These are phyloP conservation scores for Hypotaenidia philippensis DNA, from an alignment of 2,797 vertebrate species.

Conservation along the genomic window DNA sequence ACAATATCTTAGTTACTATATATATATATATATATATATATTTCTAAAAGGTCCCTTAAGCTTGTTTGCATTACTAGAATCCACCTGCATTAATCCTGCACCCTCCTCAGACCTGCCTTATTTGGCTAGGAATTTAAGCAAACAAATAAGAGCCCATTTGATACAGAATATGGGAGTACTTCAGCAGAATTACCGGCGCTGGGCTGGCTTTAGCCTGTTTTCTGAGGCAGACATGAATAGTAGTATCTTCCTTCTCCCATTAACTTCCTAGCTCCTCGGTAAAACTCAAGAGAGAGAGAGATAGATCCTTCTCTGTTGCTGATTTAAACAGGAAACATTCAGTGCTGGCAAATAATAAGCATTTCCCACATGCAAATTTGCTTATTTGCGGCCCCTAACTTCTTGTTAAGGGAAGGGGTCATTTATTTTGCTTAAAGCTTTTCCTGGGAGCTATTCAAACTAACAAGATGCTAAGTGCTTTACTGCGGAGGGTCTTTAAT, in stretches of 20 bases:
- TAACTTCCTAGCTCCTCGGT: not conserved
- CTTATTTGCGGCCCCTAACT: constrained; percentile 13
- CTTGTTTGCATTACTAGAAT: not conserved
- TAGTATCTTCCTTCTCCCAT: not conserved
- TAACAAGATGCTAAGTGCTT: constrained; percentile 46
- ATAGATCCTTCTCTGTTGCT: not conserved
- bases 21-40: too few relatives aligned
- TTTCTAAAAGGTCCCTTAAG: not conserved
- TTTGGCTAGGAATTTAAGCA: not conserved
- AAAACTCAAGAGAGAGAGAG: not conserved
- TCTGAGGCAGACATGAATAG: not conserved
- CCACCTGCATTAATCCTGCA: not conserved
- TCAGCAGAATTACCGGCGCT: not conserved
- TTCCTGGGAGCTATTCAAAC: constrained; percentile 26
- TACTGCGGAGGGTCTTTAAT: constrained; percentile 47
- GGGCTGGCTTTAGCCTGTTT: not conserved
- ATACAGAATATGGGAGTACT: not conserved
- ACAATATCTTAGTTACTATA: too few relatives aligned
- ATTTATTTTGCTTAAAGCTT: constrained; percentile 38
- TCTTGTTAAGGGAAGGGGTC: constrained; percentile 19
- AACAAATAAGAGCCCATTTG: not conserved
- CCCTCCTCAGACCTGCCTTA: not conserved
- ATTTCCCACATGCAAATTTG: constrained; percentile 49
- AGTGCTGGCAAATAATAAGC: not conserved
- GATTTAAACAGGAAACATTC: constrained; percentile 30